Evolutionary conservation across 1,140 invertebrate species (phyloP).

Genomic region (Drosophila tsacasi): DNA sequence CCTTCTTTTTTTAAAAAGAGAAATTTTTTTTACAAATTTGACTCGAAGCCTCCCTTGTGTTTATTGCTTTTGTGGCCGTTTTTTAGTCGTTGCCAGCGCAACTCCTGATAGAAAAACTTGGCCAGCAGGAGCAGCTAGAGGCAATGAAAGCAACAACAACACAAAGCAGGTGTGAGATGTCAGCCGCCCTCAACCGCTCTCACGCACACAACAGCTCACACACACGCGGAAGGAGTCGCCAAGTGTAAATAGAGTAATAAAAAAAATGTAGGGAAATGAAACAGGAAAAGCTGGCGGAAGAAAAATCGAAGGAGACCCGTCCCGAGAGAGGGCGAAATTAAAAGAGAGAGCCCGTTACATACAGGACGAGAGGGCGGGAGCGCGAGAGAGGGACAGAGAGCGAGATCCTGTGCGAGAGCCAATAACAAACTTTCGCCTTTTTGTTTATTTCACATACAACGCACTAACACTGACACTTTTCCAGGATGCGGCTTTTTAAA

Average conservation of each 20-base stretch:
- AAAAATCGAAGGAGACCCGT: conserved; percentile 48
- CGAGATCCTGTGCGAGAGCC: conserved; percentile 29
- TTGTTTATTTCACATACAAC: conserved; percentile 68
- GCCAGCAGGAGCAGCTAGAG: conserved; percentile 47
- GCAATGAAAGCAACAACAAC: conserved; percentile 15
- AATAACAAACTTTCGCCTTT: conserved; percentile 77
- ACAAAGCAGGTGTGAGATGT: conserved; percentile 58
- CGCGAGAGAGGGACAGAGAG: conserved; percentile 20
- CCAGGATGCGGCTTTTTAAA: conserved; percentile 75
- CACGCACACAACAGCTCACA: conserved; percentile 14
- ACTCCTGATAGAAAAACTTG: conserved; percentile 50
- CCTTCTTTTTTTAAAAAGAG: conserved; percentile 30
- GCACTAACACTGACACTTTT: conserved; percentile 38
- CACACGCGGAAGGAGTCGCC: conserved; percentile 34
- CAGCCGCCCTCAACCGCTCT: conserved; percentile 31
- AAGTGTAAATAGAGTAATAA: conserved; percentile 79
- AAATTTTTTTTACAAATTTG: conserved; percentile 15
- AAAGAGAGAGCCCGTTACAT: conserved; percentile 44
- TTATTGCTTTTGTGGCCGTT: conserved; percentile 35
- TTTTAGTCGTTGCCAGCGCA: conserved; percentile 62
- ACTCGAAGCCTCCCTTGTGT: conserved; percentile 8
- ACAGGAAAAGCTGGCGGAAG: conserved; percentile 65
- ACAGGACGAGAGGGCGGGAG: conserved; percentile 39
- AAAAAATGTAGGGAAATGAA: conserved; percentile 66
- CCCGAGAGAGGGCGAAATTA: conserved; percentile 47